Evolutionary conservation across 2,888 invertebrate species (phyloP).

Genomic region (Parnassius orleans): DNA sequence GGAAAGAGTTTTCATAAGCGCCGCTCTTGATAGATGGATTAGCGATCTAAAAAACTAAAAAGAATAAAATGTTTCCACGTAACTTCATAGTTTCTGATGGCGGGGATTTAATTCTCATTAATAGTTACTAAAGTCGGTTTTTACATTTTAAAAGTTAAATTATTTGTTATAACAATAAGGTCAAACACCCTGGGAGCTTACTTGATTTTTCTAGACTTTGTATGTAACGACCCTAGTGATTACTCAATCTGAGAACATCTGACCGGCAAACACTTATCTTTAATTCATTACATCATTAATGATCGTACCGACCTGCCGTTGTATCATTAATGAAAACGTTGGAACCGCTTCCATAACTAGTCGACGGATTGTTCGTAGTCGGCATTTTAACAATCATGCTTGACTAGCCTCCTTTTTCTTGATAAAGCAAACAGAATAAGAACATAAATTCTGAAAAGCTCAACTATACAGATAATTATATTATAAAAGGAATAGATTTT

Average conservation of each 20-base stretch:
- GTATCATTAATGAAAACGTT: constrained; percentile 39
- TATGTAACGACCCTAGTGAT: constrained; percentile 23
- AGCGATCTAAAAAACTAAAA: no score
- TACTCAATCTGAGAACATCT: constrained; percentile 16
- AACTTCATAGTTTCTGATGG: no score
- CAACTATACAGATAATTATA: no score
- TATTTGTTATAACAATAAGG: constrained; percentile 1
- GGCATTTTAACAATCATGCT: not conserved
- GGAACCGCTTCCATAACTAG: constrained; percentile 16
- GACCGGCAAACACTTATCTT: constrained; percentile 28
- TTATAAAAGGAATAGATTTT: no score
- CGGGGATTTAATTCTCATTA: no score
- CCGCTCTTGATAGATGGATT: no score
- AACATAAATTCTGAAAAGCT: no score
- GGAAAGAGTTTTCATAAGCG: no score
- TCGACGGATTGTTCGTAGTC: not conserved
- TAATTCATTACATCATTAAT: constrained; percentile 41
- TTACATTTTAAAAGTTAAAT: not conserved
- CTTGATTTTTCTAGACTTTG: constrained; percentile 8
- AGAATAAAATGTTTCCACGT: no score
- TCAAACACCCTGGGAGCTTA: constrained; percentile 1
- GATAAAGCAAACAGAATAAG: no score
- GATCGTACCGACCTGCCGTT: constrained; percentile 34
- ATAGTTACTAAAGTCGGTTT: no score
- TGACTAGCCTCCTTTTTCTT: not conserved